A percentile compares a stretch with the other conserved stretches of the same genome.
Evolutionary conservation across 1,140 invertebrate genomes (phyloP).

Genomic region (Gerris buenoi): DNA sequence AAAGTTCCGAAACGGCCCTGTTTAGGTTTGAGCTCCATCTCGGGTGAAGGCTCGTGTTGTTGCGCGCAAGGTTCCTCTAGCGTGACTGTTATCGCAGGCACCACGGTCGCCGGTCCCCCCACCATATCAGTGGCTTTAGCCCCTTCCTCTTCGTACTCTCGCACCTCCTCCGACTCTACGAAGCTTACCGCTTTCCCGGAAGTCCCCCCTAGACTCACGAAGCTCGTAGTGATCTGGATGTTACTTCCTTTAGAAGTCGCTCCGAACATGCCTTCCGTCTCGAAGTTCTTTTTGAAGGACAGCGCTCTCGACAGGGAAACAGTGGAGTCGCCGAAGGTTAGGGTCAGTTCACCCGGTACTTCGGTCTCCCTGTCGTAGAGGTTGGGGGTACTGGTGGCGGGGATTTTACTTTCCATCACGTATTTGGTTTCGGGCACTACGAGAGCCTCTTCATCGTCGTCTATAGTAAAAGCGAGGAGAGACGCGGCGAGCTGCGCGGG

Average conservation of each 20-base stretch:
- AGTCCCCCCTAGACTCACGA: constrained; percentile 25
- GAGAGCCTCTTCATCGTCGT: constrained; percentile 14
- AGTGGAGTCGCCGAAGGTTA: constrained; percentile 14
- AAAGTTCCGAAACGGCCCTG: constrained; percentile 34
- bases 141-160: constrained; percentile 15
- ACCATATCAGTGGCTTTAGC: constrained; percentile 26
- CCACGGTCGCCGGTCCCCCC: constrained; percentile 27
- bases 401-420: constrained; percentile 20
- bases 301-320: constrained; percentile 18
- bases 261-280: constrained; percentile 16
- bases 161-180: constrained; percentile 9
- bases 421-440: constrained; percentile 15
- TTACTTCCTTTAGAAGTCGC: constrained; percentile 20
- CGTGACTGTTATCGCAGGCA: constrained; percentile 19
- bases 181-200: constrained; percentile 17
- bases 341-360: constrained; percentile 22
- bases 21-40: constrained; percentile 17
- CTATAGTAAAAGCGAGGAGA: constrained; percentile 10
- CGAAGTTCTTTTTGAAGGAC: constrained; percentile 19
- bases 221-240: constrained; percentile 24
- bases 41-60: constrained; percentile 16
- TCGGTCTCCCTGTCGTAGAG: constrained; percentile 32
- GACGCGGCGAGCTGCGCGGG: constrained; percentile 8
- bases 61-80: not conserved
- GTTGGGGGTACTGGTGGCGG: constrained; percentile 46